Evolutionary conservation across 2,113 vertebrate genomes (phyloP).

Genomic region (Lutjanus erythropterus): DNA sequence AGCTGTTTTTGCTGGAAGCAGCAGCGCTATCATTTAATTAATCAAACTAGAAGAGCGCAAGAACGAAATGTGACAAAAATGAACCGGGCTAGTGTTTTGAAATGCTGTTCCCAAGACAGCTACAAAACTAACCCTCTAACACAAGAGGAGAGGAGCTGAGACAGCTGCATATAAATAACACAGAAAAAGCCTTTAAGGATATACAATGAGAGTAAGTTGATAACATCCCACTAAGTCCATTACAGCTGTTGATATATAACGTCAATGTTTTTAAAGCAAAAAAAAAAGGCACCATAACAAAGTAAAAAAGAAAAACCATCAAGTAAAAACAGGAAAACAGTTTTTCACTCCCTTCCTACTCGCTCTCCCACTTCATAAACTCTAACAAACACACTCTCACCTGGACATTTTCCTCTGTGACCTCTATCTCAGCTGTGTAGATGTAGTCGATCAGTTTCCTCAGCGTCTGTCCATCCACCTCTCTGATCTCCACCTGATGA

Average conservation of each 20-base stretch:
- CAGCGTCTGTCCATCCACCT: constrained; percentile 92
- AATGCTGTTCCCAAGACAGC: neutral
- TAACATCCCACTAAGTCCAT: neutral
- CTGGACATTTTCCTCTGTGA: constrained; percentile 97
- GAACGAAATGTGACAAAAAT: constrained; percentile 14
- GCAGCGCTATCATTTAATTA: constrained; percentile 14
- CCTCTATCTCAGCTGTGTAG: constrained; percentile 96
- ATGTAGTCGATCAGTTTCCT: constrained; percentile 96
- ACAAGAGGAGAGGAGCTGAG: neutral
- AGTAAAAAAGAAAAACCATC: neutral
- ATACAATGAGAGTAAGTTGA: neutral
- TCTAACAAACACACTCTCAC: constrained; percentile 73
- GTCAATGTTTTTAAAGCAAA: neutral
- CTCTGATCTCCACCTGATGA: constrained; percentile 94
- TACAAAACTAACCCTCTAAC: neutral
- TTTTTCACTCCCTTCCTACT: neutral
- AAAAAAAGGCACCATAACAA: neutral
- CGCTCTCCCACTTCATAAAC: neutral
- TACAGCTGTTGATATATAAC: neutral
- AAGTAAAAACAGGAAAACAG: neutral
- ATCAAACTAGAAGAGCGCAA: neutral
- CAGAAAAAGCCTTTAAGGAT: neutral
- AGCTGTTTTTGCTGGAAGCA: neutral
- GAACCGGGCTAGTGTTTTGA: neutral
- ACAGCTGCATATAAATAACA: neutral